Conservation (phyloP, 2,888 invertebrate genomes). For the Dynastes maya region DNA sequence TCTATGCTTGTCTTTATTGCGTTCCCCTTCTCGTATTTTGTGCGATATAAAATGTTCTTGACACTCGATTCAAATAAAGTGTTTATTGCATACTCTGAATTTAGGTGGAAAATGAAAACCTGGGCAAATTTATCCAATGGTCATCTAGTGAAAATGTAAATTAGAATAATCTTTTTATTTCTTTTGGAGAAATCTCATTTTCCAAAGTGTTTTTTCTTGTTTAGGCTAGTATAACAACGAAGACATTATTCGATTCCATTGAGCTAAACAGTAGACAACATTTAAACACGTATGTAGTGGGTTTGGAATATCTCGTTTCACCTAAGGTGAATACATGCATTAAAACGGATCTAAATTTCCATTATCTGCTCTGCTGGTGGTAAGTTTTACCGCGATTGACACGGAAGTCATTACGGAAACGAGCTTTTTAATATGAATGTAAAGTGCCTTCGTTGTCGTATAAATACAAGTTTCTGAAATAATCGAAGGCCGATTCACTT, state of each 20-base stretch:
- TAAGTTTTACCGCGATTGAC: background rate
- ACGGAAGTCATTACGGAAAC: background rate
- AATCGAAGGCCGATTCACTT: slow-evolving; percentile 34
- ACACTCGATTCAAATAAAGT: slow-evolving; percentile 24
- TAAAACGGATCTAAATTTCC: slow-evolving; percentile 1
- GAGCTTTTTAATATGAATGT: slow-evolving; percentile 22
- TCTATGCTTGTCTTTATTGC: slow-evolving; percentile 31
- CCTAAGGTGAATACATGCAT: background rate
- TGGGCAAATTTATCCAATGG: background rate
- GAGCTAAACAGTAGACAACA: background rate
- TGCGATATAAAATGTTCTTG: slow-evolving; percentile 35
- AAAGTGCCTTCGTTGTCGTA: slow-evolving; percentile 1
- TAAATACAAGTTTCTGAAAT: slow-evolving; percentile 29
- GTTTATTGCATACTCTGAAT: background rate
- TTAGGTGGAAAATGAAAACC: background rate
- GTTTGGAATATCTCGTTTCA: background rate
- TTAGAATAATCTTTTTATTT: too few species aligned
- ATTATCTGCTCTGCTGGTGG: too few species aligned
- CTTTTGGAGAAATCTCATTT: background rate
- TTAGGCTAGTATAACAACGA: background rate
- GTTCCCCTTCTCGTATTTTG: background rate
- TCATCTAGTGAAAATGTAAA: background rate
- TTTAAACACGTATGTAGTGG: background rate
- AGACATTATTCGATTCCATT: background rate
- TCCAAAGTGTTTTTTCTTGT: slow-evolving; percentile 16